Evolutionary conservation across 2,797 vertebrate genomes (phyloP), one percentile per base, ranked within the genome.

Genomic region (Enteromius fasciolatus): DNA sequence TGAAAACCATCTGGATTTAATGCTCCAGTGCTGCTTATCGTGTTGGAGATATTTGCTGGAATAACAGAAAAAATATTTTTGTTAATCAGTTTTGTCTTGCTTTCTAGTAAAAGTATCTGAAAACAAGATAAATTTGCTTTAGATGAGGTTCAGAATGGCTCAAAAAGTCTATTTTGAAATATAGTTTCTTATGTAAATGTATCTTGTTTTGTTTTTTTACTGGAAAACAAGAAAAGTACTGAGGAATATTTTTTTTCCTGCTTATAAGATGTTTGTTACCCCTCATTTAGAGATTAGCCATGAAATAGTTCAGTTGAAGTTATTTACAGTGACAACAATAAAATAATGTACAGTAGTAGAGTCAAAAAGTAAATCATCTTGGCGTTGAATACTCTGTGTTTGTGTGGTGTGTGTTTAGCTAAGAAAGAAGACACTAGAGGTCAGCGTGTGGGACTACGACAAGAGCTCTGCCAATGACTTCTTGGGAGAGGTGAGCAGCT

Each of bases 371-470:
- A 31, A 76, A 76, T 20, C n/a, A 63, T 76, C 73, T 78, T 78
- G 63, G 7, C 59, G 4, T 46, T n/a, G 59, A 77, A 64, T 48
- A 20, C 68, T 48, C 33, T 80, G n/a, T 81, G 25, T 39, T 83
- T 83, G 61, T 86, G 39, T 76, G 73, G 17, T 36, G 31, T 87
- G 57, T 94, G 77, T 89, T 73, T 94, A 99, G 98, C 92, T 99
- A 86, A 97, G 96, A 92, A 99, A 99, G 94, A 99, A 99, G 93
- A 99, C 97, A 14, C 92, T 99, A 89, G 98, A 99, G 89, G 97
- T 99, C 86, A 98, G 96, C 86, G 97, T 99, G 87, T 99, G 98
- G 98, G 98, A 99, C 93, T 99, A 99, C 68, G 98, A 99, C 88
- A 96, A 97, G 93, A 95, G 96, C 89, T 99, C 97, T 54, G 98